Conservation (phyloP, 2,113 vertebrate species). For the Diadophis punctatus region DNA sequence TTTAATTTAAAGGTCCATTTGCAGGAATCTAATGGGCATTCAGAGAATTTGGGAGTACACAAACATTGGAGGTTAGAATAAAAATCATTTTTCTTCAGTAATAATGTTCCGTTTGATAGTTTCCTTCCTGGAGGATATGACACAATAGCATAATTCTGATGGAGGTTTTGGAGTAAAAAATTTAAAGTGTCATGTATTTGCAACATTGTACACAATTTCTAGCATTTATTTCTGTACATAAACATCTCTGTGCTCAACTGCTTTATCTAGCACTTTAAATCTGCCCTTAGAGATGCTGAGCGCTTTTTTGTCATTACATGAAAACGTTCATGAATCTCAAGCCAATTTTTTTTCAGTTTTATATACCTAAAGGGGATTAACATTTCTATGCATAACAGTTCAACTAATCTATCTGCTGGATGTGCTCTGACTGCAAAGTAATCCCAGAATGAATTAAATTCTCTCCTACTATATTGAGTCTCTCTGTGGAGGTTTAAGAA, state of each 20-base stretch:
- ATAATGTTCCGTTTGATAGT: neutral
- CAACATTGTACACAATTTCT: neutral
- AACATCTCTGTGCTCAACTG: neutral
- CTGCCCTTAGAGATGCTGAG: neutral
- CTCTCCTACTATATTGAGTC: neutral
- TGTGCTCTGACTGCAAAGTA: neutral
- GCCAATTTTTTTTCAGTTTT: neutral
- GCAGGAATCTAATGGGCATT: neutral
- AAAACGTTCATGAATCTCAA: neutral
- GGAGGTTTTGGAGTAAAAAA: neutral
- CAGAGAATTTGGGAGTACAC: neutral
- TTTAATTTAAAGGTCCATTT: neutral
- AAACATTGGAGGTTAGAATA: neutral
- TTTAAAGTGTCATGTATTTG: neutral
- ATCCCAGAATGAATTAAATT: neutral
- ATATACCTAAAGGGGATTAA: neutral
- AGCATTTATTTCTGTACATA: neutral
- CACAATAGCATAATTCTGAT: neutral
- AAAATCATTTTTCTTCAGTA: neutral
- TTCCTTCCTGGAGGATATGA: neutral
- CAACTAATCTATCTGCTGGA: neutral
- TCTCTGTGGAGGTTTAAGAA: neutral
- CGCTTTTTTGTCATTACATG: neutral
- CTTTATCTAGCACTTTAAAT: neutral
- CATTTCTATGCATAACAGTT: neutral